These are phyloP conservation scores for Lophochroa leadbeateri DNA, from an alignment of 2,113 vertebrate genomes.

Conservation along the genomic window DNA sequence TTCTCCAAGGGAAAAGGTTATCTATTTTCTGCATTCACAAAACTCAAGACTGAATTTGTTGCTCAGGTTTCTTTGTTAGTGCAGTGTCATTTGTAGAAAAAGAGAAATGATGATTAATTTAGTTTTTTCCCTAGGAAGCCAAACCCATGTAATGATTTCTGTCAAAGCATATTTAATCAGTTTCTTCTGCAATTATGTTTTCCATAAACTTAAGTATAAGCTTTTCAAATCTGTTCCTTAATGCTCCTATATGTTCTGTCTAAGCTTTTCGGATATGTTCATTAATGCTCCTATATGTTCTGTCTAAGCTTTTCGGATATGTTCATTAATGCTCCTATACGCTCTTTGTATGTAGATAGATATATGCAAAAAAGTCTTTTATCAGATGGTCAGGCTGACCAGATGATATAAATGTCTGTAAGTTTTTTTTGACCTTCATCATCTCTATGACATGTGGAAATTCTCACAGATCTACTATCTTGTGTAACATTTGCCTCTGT, in stretches of 20 bases:
- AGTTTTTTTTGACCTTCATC: not conserved
- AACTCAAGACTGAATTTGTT: not conserved
- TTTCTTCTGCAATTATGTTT: not conserved
- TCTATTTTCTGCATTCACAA: not conserved
- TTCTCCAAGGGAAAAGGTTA: not conserved
- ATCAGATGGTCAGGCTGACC: not conserved
- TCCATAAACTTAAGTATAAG: not conserved
- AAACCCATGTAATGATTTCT: not conserved
- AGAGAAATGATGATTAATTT: not conserved
- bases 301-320: not conserved
- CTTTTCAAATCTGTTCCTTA: not conserved
- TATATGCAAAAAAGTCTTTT: not conserved
- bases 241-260: not conserved
- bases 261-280: not conserved
- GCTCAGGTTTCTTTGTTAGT: not conserved
- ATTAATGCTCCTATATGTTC: not conserved
- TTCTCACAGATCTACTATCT: not conserved
- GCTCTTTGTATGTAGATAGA: not conserved
- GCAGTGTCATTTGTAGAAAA: not conserved
- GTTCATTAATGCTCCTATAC: not conserved
- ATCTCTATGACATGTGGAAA: not conserved
- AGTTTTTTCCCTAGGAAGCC: not conserved
- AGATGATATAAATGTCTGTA: not conserved
- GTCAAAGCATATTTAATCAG: not conserved
- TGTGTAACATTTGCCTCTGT: not conserved